Base-by-base conservation (phyloP, 23 tunicate species). In the Trididemnum nubilum region DNA sequence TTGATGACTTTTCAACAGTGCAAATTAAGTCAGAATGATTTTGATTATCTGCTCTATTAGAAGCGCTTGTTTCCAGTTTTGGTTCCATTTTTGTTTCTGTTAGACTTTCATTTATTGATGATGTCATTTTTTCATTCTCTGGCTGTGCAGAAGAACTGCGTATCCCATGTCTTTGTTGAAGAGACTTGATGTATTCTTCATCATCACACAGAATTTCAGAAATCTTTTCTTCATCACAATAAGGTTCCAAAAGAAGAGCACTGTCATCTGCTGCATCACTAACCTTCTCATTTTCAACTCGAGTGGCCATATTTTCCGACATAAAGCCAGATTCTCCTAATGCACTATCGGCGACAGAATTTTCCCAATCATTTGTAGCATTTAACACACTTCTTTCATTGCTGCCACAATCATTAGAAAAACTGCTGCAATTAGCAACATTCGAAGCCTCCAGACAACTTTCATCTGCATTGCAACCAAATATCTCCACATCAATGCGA, bases 271-370 rank as follows among this genome's bases (percentile, higher is more conserved):
- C 7, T 9, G 38, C 37, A 31, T 28, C 36, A 27, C 2, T 19
- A 54, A 5, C 33, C 52, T 22, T 26, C 39, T 29, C 67, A 29
- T 33, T 54, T 27, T 52, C 39, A 77, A 15, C 27, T 3, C 18
- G 2, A 24, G 26, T 12, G 2, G 31, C 22, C 4, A 22, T 18
- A 24, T 7, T 37, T 37, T 73, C 79, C 2, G 81, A 32, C 35
- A 52, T 12, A 7, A 38, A 37, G 18, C 24, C 25, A 2, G 81
- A 77, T 34, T 35, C 67, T 12, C 81, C 81, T 24, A 52, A 18
- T 2, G 54, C 81, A 77, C 81, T 77, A 37, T 77, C 81, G 27
- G 2, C 25, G 31, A 12, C 54, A 2, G 51, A 77, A 38, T 29
- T 73, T 5, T 61, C 26, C 18, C 3, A 21, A 25, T 70, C 75